Percentiles rank a stretch among this genome's conserved stretches.
Evolutionary conservation across 2,113 vertebrate species (phyloP).

Genomic region (Cephalopholis sonnerati): DNA sequence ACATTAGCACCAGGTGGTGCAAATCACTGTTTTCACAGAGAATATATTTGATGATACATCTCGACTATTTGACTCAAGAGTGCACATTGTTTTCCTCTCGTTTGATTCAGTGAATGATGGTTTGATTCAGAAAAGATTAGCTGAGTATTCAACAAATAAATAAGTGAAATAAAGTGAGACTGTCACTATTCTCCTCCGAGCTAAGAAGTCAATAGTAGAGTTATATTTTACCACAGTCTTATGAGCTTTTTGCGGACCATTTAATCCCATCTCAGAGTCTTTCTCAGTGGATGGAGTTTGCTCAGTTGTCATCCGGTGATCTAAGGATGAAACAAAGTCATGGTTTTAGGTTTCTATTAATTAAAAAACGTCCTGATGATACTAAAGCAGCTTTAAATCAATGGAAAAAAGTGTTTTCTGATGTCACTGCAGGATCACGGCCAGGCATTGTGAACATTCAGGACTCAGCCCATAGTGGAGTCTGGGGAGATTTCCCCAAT

Average conservation of each 20-base stretch:
- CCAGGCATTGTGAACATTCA: too few species aligned
- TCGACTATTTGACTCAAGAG: not conserved
- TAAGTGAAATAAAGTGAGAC: not conserved
- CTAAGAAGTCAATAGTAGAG: not conserved
- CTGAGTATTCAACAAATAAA: too few species aligned
- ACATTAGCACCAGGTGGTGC: constrained; percentile 9
- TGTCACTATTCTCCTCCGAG: not conserved
- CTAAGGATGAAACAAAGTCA: not conserved
- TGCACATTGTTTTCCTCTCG: not conserved
- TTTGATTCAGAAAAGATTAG: not conserved
- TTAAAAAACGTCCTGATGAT: not conserved
- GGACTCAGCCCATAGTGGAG: too few species aligned
- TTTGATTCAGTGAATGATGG: not conserved
- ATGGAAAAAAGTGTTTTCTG: not conserved
- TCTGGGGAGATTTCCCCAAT: too few species aligned
- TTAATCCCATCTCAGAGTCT: not conserved
- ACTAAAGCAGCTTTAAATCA: not conserved
- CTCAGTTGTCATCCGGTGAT: not conserved
- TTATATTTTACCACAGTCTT: not conserved
- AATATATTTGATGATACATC: constrained; percentile 2
- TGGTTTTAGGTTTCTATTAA: not conserved
- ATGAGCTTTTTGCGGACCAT: not conserved
- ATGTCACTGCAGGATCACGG: not conserved
- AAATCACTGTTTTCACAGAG: constrained; percentile 3
- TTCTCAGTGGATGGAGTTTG: not conserved